phyloP scores from a whole-genome alignment of 2,113 vertebrate species.

The Brienomyrus longianalis region DNA sequence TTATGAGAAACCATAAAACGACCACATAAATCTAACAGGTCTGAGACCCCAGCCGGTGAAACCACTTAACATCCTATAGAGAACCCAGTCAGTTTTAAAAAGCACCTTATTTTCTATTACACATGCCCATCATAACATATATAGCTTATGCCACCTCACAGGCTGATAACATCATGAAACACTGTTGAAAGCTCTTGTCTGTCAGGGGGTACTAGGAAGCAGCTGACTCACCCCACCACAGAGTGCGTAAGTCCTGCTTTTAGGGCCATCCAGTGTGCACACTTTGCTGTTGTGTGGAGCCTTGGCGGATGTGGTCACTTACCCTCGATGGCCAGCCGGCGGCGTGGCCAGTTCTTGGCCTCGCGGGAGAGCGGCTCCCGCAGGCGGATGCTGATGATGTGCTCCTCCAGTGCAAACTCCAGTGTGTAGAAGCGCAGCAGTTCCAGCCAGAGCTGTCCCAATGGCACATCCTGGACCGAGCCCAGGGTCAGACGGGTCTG shows the following conservation, averaged over 20 bases:
- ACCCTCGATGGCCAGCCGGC: constrained; percentile 95
- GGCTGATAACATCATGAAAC: not conserved
- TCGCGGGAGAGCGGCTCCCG: constrained; percentile 83
- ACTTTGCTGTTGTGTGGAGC: not conserved
- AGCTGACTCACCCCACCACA: not conserved
- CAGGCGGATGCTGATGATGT: constrained; percentile 90
- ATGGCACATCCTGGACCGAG: constrained; percentile 57
- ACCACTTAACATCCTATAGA: not conserved
- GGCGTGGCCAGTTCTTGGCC: constrained; percentile 93
- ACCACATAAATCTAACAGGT: not conserved
- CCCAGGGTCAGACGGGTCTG: constrained; percentile 72
- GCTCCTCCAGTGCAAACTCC: constrained; percentile 92
- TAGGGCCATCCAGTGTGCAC: not conserved
- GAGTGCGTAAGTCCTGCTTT: not conserved
- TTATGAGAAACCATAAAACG: not conserved
- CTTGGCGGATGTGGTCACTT: constrained; percentile 15
- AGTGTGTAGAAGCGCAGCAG: constrained; percentile 94
- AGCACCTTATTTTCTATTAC: not conserved
- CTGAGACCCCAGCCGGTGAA: not conserved
- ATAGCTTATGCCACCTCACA: not conserved
- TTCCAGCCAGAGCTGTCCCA: constrained; percentile 93
- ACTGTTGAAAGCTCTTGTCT: not conserved
- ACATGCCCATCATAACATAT: not conserved
- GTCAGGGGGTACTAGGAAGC: not conserved
- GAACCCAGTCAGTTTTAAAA: not conserved